Base-by-base conservation (phyloP, 2,888 invertebrate species). In the Epinotia ramella region DNA sequence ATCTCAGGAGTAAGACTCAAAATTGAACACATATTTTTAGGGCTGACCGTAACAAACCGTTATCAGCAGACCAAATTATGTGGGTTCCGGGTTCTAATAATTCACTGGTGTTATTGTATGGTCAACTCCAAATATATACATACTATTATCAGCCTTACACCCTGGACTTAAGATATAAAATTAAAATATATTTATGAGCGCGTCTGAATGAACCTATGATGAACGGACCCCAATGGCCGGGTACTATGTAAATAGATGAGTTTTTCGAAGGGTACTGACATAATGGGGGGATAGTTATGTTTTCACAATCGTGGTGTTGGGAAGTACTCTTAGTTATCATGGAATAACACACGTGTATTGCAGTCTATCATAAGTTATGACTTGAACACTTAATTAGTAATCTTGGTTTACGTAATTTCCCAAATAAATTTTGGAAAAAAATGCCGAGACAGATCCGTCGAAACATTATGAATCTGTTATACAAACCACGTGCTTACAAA, bases 221-320 rank as follows among this genome's bases (percentile, higher is more conserved):
- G 64, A 20, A 64, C 28, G n/a, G 44, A 44, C 18, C 64, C 64
- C 9, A 44, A 64, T 64, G 64, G 64, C 18, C 20, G 63, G 33
- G 11, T 40, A n/a, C 33, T 64, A 64, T 64, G 64, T 64, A 64
- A 64, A 64, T 64, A 20, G 3, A 12, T 12, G n/a, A 44, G 44
- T 64, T 44, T 64, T 40, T 20, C 64, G n/a, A 20, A 64, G 44
- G 44, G 64, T 44, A 64, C 44, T 3, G 18, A 44, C 28, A 9
- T 33, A 60, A 60, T 16, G 2, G 28, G 4, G 16, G 60, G 16
- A 40, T 40, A 9, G 40, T 40, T 9, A 40, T 40, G 2, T 5
- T 13, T 49, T 49, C 16, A 13, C 49, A 13, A 49, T 13, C 16
- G 13, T 49, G 16, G 49, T 49, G 13, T 49, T 16, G 16, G 49